A percentile compares a stretch with the other conserved stretches of the same genome.
Evolutionary conservation across 2,888 invertebrate genomes (phyloP).

Genomic region (Patella caerulea): DNA sequence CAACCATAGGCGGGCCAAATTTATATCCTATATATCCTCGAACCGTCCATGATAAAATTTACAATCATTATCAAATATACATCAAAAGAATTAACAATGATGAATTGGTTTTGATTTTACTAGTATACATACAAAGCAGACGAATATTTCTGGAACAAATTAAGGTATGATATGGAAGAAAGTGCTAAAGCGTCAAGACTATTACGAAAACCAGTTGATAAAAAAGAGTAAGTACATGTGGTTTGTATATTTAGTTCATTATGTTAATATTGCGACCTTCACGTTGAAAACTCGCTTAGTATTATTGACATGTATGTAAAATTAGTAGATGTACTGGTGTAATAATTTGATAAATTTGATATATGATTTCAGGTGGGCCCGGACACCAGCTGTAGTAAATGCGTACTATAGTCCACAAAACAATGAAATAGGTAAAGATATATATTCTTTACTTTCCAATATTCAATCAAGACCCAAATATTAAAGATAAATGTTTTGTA

Average conservation of each 20-base stretch:
- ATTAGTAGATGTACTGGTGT: no score
- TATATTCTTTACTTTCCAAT: not conserved
- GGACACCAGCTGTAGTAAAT: conserved; percentile 71
- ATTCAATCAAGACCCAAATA: not conserved
- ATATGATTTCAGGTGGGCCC: conserved; percentile 62
- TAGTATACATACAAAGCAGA: conserved; percentile 56
- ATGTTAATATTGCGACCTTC: not conserved
- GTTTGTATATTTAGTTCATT: not conserved
- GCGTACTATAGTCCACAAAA: conserved; percentile 73
- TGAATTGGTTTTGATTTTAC: conserved; percentile 11
- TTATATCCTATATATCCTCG: no score
- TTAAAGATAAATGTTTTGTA: no score
- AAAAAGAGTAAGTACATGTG: conserved; percentile 50
- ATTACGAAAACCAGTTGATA: conserved; percentile 60
- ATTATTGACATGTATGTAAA: no score
- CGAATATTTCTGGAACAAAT: conserved; percentile 63
- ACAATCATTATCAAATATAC: no score
- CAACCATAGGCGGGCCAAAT: no score
- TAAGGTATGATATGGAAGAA: conserved; percentile 50
- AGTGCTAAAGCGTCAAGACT: conserved; percentile 49
- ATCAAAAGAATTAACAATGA: no score
- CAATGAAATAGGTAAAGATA: conserved; percentile 77
- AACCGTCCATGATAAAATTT: no score
- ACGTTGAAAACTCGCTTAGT: no score
- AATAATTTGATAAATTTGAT: not conserved